Evolutionary conservation across 2,888 invertebrate genomes (phyloP).

Genomic region (Agrilus mali): DNA sequence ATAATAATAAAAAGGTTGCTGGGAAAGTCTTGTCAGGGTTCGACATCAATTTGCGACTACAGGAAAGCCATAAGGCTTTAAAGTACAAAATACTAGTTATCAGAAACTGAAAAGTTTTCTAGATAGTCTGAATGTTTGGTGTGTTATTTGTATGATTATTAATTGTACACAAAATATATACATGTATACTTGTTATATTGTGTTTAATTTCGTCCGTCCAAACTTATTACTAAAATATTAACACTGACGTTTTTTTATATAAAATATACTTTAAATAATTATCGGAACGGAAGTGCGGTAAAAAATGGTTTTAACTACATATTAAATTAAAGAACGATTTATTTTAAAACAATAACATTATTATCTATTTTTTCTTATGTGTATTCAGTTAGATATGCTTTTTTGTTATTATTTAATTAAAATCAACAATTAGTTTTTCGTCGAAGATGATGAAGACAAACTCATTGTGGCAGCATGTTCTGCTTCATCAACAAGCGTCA

Average conservation of each 20-base stretch:
- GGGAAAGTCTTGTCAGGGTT: conserved; percentile 5
- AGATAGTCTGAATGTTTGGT: conserved; percentile 30
- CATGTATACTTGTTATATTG: too few species aligned
- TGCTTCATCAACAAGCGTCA: conserved; percentile 30
- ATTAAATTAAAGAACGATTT: too few species aligned
- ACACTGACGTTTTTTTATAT: too few species aligned
- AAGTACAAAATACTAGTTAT: conserved; percentile 16
- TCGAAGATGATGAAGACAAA: too few species aligned
- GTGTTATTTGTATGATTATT: conserved; percentile 32
- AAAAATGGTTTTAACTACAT: too few species aligned
- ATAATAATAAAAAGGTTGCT: conserved; percentile 1
- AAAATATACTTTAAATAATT: too few species aligned
- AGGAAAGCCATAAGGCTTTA: conserved; percentile 7
- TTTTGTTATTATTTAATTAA: too few species aligned
- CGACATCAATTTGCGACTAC: conserved; percentile 1
- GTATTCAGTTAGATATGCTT: neutral
- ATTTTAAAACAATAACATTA: too few species aligned
- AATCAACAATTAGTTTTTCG: too few species aligned
- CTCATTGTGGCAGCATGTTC: conserved; percentile 24
- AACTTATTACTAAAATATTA: too few species aligned
- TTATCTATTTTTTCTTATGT: neutral
- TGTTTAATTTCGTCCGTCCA: neutral
- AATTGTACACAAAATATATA: conserved; percentile 3
- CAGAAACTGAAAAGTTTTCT: conserved; percentile 24
- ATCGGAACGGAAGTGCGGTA: too few species aligned